Percentiles rank a stretch among this genome's conserved stretches.
phyloP scores from a whole-genome alignment of 2,113 vertebrate species.

The Antechinus stuartii region DNA sequence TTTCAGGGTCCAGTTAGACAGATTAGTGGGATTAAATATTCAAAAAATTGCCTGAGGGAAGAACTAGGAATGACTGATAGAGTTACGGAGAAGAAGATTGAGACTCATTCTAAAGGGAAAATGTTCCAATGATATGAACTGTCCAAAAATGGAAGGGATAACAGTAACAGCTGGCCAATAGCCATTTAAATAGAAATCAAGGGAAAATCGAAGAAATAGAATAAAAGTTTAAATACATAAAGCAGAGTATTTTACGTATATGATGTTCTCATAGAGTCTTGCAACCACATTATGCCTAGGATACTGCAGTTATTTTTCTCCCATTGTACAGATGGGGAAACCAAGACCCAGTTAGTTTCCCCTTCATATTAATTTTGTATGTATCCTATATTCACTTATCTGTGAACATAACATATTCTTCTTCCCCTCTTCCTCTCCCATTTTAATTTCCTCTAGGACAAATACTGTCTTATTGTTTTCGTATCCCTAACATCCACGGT shows the following conservation, averaged over 20 bases:
- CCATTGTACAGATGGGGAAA: background rate
- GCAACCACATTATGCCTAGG: background rate
- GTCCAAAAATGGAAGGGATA: background rate
- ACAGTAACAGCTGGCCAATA: background rate
- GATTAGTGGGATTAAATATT: background rate
- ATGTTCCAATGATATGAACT: background rate
- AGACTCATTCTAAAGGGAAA: background rate
- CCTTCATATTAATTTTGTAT: background rate
- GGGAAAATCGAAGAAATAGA: too few species aligned
- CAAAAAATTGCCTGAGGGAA: background rate
- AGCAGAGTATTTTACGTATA: background rate
- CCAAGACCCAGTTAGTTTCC: background rate
- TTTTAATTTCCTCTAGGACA: background rate
- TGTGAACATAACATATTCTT: background rate
- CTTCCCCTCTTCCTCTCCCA: background rate
- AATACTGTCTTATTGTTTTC: background rate
- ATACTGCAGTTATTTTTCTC: background rate
- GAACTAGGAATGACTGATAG: background rate
- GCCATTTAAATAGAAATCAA: background rate
- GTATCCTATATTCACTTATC: background rate
- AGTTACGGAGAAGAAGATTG: background rate
- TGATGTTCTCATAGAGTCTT: background rate
- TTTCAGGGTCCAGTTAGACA: background rate
- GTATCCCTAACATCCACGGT: background rate
- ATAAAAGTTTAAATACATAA: too few species aligned